Percentiles rank a stretch among this genome's conserved stretches.
Conservation (phyloP, 64 coral and sea anemone genomes). For the Pocillopora damicornis region DNA sequence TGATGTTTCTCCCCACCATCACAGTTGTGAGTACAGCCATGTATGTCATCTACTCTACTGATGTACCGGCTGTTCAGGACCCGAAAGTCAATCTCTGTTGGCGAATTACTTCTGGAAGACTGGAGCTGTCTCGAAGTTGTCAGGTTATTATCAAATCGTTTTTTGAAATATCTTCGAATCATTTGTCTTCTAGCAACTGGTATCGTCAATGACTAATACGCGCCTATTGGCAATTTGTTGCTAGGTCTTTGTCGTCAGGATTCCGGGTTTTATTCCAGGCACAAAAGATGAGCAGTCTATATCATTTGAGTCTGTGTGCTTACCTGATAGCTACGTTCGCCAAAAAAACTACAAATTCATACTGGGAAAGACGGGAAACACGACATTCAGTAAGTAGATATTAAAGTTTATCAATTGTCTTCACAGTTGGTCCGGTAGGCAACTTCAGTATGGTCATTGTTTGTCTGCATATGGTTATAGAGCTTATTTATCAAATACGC, state of each 20-base stretch:
- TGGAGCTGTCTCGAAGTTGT: constrained; percentile 26
- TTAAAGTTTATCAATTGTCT: too few relatives aligned
- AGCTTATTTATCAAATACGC: too few relatives aligned
- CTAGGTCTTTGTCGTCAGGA: constrained; percentile 41
- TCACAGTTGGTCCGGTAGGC: too few relatives aligned
- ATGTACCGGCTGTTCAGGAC: constrained; percentile 41
- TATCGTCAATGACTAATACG: too few relatives aligned
- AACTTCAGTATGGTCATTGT: too few relatives aligned
- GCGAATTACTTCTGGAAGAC: constrained; percentile 20
- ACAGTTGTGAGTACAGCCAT: constrained; percentile 37
- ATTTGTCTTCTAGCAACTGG: too few relatives aligned
- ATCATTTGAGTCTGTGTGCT: constrained; percentile 49
- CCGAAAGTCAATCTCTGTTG: constrained; percentile 43
- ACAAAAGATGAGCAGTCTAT: constrained; percentile 3
- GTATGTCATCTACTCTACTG: constrained; percentile 49
- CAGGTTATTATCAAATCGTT: constrained; percentile 8
- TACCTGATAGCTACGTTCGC: constrained; percentile 34
- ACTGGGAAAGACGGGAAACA: neutral
- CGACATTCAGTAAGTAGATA: constrained; percentile 23
- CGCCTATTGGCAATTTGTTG: neutral
- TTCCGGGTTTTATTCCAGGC: constrained; percentile 37
- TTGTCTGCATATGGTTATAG: too few relatives aligned
- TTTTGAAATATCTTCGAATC: neutral
- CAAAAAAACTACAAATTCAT: constrained; percentile 63
- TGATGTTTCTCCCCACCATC: neutral